Conservation (phyloP, 1,140 invertebrate species). For the Danaus melanippus region DNA sequence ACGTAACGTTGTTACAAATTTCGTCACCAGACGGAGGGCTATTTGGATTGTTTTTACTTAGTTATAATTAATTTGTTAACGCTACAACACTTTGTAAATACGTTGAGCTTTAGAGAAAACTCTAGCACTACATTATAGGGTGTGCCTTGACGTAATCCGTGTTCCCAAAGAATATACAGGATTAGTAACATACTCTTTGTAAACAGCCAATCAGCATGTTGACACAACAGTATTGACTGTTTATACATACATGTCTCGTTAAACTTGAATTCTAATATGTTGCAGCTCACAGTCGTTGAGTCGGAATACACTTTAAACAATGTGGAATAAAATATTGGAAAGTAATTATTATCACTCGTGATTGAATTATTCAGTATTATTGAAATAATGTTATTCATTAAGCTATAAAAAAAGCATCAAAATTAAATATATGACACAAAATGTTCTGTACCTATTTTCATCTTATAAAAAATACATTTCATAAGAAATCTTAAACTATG, state of each 20-base stretch:
- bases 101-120: constrained; percentile 10
- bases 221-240: constrained; percentile 27
- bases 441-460: no score
- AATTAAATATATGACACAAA: no score
- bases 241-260: constrained; percentile 16
- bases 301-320: no score
- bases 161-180: constrained; percentile 24
- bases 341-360: no score
- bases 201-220: constrained; percentile 31
- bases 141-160: constrained; percentile 19
- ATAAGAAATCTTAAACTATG: no score
- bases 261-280: no score
- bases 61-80: constrained; percentile 26
- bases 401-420: no score
- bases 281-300: no score
- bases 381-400: no score
- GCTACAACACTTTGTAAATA: constrained; percentile 14
- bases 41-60: constrained; percentile 21
- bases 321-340: no score
- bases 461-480: no score
- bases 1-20: constrained; percentile 9
- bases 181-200: constrained; percentile 28
- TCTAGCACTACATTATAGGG: constrained; percentile 13
- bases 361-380: no score
- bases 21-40: constrained; percentile 6